phyloP scores from a whole-genome alignment of 2,888 invertebrate genomes.

The Beris morrisii region DNA sequence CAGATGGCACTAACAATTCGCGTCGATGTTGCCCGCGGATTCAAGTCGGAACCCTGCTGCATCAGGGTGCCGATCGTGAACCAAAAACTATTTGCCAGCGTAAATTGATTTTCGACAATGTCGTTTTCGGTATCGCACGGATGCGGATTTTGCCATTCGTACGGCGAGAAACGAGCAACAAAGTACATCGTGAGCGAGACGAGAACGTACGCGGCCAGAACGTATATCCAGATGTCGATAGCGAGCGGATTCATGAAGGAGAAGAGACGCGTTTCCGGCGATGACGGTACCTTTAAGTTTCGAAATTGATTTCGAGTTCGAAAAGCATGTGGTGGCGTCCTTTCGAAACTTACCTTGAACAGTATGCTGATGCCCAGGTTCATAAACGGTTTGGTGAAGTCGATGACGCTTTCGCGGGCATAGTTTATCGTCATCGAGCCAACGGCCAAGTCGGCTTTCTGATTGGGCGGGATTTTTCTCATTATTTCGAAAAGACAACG shows the following conservation, averaged over 20 bases:
- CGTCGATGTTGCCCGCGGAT: slow-evolving; percentile 91
- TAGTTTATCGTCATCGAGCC: slow-evolving; percentile 90
- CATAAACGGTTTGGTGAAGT: slow-evolving; percentile 92
- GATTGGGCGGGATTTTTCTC: slow-evolving; percentile 42
- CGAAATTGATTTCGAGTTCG: too few relatives aligned
- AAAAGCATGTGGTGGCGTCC: too few relatives aligned
- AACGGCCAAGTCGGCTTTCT: slow-evolving; percentile 87
- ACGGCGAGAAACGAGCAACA: slow-evolving; percentile 77
- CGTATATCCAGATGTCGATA: slow-evolving; percentile 84
- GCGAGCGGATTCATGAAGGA: slow-evolving; percentile 87
- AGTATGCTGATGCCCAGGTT: slow-evolving; percentile 87
- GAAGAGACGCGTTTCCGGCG: slow-evolving; percentile 71
- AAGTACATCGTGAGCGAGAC: slow-evolving; percentile 79
- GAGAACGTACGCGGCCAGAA: slow-evolving; percentile 76
- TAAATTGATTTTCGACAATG: slow-evolving; percentile 78
- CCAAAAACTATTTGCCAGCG: slow-evolving; percentile 89
- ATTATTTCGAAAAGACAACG: too few relatives aligned
- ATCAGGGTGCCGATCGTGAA: slow-evolving; percentile 94
- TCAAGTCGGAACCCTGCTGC: slow-evolving; percentile 89
- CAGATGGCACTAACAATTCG: slow-evolving; percentile 95
- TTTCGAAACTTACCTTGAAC: slow-evolving; percentile 69
- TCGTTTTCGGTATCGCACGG: slow-evolving; percentile 65
- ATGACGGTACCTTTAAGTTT: slow-evolving; percentile 63
- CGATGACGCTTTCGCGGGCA: slow-evolving; percentile 84
- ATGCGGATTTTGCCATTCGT: slow-evolving; percentile 77